Base-by-base conservation (phyloP, 2,888 invertebrate genomes). In the Caenorhabditis virilis region DNA sequence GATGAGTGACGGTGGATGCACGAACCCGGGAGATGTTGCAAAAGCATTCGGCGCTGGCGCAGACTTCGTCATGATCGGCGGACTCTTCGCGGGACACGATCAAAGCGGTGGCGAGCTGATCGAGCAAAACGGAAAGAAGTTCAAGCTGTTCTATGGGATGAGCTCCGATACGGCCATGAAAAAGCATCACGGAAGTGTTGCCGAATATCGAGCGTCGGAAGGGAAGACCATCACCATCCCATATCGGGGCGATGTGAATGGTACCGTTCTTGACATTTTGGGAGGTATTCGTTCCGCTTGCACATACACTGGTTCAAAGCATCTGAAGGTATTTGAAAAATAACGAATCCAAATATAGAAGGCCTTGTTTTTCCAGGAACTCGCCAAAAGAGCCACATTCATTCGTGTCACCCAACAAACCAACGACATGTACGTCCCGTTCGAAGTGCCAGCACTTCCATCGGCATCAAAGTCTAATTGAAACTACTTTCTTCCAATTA, bases 31-130 rank as follows among this genome's bases (percentile, higher is more conserved):
- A 15, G 93, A 94, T 84, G 90, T 94, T 16, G 91, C 93, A 0
- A 94, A 94, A 83, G 88, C 94, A 0, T 93, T 94, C 85, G 93
- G 93, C 27, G 93, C 91, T 2, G 94, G 74, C 33, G 94, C 94
- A 6, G 93, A 94, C 86, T 93, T 93, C 86, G 94, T 94, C 33
- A 94, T 94, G 94, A 88, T 92, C 9, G 93, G 93, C 15, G 93
- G 93, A 16, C 60, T 77, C 18, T 76, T 80, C 51, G 92, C 93
- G 0, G 94, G 91, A 0, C 93, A 94, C 84, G 93, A 93, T 83
- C 91, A 94, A 85, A 91, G 91, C 71, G 91, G 90, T 0, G 94
- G 94, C 0, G 93, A 93, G 22, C 77, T 85, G n/a, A 86, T 91
- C 38, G 89, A 89, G 50, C 59, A 59, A 48, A 64, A 72, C 25